Evolutionary conservation across 1,140 invertebrate species (phyloP), one percentile per base, ranked within the genome.

Genomic region (Calosoma granatense): DNA sequence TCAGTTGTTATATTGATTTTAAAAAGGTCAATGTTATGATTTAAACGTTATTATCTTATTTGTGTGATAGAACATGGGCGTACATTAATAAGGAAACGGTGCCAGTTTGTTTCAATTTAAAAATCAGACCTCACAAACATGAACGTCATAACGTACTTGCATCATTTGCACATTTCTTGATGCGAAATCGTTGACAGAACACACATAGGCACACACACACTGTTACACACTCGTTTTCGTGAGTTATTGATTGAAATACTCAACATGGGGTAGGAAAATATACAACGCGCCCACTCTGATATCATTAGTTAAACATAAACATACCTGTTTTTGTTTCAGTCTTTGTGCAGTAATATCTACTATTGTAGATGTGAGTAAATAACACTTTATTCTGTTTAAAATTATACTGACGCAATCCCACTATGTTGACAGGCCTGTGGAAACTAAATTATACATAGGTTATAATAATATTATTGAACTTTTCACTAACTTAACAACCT

Each of bases 1-100:
- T n/a, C n/a, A n/a, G n/a, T n/a, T n/a, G n/a, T n/a, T 47, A 12
- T 3, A 11, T 47, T 47, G 41, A 17, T 6, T 47, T 47, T 9
- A 47, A 47, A 47, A 47, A 47, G 41, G 41, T 47, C 41, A 47
- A 47, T 47, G 41, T 47, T 47, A 47, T 17, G 15, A 47, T 47
- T 47, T 17, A 47, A 47, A 47, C 15, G 26, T 36, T 36, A 36
- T 36, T 36, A 36, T 36, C 26, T 6, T n/a, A 36, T 36, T n/a
- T n/a, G 6, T 6, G 26, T 36, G 26, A 36, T 36, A 36, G n/a
- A 36, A 6, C 26, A 36, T 36, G n/a, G 26, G 26, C 26, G 26
- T 36, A 36, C 26, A n/a, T 36, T 36, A 36, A 36, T 36, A 36
- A 36, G 26, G 26, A 36, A 36, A 36, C 26, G 26, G 6, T 6